phyloP scores from a whole-genome alignment of 2,888 invertebrate species.

The Chalcosyrphus nemorum region DNA sequence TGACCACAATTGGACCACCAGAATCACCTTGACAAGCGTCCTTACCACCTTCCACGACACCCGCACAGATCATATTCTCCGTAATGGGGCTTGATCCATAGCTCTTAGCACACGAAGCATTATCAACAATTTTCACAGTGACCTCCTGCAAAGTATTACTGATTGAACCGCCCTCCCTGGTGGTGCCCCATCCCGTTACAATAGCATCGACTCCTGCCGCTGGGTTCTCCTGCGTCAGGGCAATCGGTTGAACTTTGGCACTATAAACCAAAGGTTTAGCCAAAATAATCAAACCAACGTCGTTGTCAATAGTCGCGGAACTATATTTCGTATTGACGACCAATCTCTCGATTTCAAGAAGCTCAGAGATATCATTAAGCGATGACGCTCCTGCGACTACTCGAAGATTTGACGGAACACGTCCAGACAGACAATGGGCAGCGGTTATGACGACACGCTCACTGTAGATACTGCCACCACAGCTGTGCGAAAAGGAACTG shows the following conservation, averaged over 20 bases:
- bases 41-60: conserved; percentile 75
- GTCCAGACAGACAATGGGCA: conserved; percentile 76
- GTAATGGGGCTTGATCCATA: conserved; percentile 70
- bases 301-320: conserved; percentile 83
- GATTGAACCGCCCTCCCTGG: conserved; percentile 75
- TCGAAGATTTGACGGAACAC: conserved; percentile 75
- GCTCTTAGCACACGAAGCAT: conserved; percentile 79
- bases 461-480: conserved; percentile 28
- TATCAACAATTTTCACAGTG: conserved; percentile 82
- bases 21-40: conserved; percentile 80
- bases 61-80: conserved; percentile 79
- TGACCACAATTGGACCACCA: conserved; percentile 78
- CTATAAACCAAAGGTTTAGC: conserved; percentile 81
- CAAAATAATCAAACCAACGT: conserved; percentile 84
- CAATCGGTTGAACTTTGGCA: conserved; percentile 81
- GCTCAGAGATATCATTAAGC: conserved; percentile 73
- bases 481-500: conserved; percentile 1
- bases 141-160: conserved; percentile 82
- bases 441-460: conserved; percentile 20
- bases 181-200: conserved; percentile 79
- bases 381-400: conserved; percentile 77
- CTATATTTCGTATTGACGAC: conserved; percentile 72
- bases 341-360: conserved; percentile 74
- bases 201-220: conserved; percentile 74
- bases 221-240: conserved; percentile 75